Base-by-base conservation (phyloP, 1,140 invertebrate genomes). In the Drosophila arawakana region DNA sequence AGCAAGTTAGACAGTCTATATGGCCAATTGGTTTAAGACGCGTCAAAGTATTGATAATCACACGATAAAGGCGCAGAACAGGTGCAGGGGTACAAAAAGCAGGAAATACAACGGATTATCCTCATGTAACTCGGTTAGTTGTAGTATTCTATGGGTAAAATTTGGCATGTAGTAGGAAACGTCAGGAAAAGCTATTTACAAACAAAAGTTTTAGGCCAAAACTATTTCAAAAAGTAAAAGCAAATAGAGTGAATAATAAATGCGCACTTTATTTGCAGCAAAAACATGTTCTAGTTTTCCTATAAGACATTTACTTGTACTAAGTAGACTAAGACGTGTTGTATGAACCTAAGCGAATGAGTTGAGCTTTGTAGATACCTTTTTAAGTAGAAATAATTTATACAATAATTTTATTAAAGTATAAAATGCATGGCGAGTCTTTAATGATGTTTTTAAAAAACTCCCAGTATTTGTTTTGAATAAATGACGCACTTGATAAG, bases 31-130 rank as follows among this genome's bases (percentile, higher is more conserved):
- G 59, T 21, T 39, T 49, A 50, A 50, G 58, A 47, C 58, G 30
- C 58, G 30, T 13, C 60, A 57, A 43, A 66, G 78, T 79, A 58
- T 81, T 69, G 63, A 81, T 76, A 81, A 81, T 21, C 18, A 21
- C 18, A 21, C 18, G 18, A 21, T 15, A 78, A 81, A 80, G 78
- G 68, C 78, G 13, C 7, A 15, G 41, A 13, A 37, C 9, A 61
- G 25, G 58, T 9, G 57, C 18, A 44, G 25, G 25, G 25, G 7
- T 37, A 18, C 4, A 18, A 39, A 39, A 18, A 35, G 52, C 25
- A 18, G 18, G 18, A 18, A 57, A 15, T 15, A 5, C 35, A 54
- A 13, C 18, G 30, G 59, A 3, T 21, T 21, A 37, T 52, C 10
- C 11, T 30, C 47, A 52, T 35, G 30, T 52, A 52, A 52, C 30